phyloP scores from a whole-genome alignment of 2,113 vertebrate species.

The Lichenostomus cassidix region DNA sequence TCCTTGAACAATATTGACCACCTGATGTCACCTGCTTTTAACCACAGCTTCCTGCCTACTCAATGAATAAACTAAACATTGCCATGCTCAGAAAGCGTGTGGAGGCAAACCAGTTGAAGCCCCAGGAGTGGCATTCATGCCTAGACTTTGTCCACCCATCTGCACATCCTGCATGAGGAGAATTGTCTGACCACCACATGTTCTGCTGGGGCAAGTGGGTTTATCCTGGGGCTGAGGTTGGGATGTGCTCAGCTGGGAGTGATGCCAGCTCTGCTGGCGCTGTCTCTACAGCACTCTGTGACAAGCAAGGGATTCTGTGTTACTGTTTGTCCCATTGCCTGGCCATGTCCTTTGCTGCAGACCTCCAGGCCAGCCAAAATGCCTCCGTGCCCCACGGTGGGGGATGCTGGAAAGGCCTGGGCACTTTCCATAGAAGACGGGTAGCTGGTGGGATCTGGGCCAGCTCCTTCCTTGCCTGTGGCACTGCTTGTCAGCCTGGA shows the following conservation, averaged over 20 bases:
- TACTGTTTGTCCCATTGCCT: background rate
- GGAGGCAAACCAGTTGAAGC: background rate
- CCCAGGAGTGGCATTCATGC: rapidly evolving
- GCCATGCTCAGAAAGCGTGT: rapidly evolving
- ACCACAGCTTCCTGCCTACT: background rate
- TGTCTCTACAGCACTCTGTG: background rate
- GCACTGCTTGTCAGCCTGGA: background rate
- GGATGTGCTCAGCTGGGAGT: background rate
- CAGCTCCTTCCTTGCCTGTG: background rate
- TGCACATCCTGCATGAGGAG: background rate
- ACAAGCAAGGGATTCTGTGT: no score
- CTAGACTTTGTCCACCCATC: background rate
- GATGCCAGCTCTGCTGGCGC: background rate
- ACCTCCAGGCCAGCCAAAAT: background rate
- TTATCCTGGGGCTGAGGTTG: background rate
- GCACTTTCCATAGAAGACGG: background rate
- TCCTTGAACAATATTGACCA: background rate
- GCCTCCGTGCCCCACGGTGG: rapidly evolving
- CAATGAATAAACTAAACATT: background rate
- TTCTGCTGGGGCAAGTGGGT: background rate
- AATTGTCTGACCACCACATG: rapidly evolving
- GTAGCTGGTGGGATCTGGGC: background rate
- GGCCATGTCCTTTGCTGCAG: background rate
- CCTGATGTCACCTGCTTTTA: background rate
- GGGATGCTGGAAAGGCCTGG: background rate